Evolutionary conservation across 1,140 invertebrate genomes (phyloP).

Genomic region (Trachymyrmex septentrionalis): DNA sequence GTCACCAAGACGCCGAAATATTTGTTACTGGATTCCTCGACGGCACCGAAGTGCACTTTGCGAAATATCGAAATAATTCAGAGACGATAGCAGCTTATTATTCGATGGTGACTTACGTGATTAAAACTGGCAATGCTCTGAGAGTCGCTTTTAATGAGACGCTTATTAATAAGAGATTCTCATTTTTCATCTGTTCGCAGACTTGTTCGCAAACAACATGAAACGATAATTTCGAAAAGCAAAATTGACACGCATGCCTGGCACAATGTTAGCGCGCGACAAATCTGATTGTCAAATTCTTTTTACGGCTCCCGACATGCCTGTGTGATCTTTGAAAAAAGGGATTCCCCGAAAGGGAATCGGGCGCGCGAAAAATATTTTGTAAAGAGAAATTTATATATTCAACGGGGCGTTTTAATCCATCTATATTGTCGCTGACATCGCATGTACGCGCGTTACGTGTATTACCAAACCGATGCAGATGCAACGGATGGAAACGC

Average conservation of each 20-base stretch:
- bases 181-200: not conserved
- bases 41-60: not conserved
- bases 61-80: not conserved
- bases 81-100: not conserved
- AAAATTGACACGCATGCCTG: not conserved
- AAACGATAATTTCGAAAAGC: not conserved
- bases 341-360: slow-evolving; percentile 19
- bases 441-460: slow-evolving; percentile 17
- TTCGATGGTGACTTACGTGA: not conserved
- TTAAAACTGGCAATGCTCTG: not conserved
- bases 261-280: slow-evolving; percentile 6
- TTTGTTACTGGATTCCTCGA: slow-evolving; percentile 4
- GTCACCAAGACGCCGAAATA: too few relatives aligned
- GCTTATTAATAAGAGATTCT: not conserved
- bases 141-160: too few relatives aligned
- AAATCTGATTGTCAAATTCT: slow-evolving; percentile 34
- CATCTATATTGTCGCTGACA: slow-evolving; percentile 51
- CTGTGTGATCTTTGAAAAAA: slow-evolving; percentile 37
- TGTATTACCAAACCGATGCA: slow-evolving; percentile 39
- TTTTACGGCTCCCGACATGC: not conserved
- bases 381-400: slow-evolving; percentile 48
- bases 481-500: slow-evolving; percentile 41
- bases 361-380: slow-evolving; percentile 29
- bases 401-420: slow-evolving; percentile 52
- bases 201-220: not conserved